Evolutionary conservation across 1,140 invertebrate genomes (phyloP), one percentile per base, ranked within the genome.

Genomic region (Aethina tumida): DNA sequence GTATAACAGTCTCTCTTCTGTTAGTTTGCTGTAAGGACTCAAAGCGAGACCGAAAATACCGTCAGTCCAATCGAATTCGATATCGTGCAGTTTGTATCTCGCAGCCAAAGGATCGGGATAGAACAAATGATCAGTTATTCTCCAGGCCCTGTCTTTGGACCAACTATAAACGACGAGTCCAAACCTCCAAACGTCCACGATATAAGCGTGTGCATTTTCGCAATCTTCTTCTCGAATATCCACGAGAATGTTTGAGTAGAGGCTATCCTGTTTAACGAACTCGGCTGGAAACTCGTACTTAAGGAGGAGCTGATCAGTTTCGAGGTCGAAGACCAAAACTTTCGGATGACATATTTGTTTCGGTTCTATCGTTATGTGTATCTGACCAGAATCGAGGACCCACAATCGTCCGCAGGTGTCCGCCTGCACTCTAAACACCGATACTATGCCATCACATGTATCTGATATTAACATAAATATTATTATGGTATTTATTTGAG

Each of bases 11-110:
- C 76, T 63, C 12, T 84, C 74, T 2, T 59, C 47, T 5, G 47
- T 55, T 4, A 60, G 45, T 4, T 69, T 50, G 30, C 75, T 64
- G 0, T 70, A 34, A 0, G 78, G 77, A 13, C 74, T 74, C 12
- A 88, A 48, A 5, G 81, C 73, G 45, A 86, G 63, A 0, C 81
- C 82, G 50, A 88, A 85, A 10, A 87, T 71, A 2, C 84, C 84
- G 50, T 88, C 84, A 1, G 79, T 70, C 83, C 84, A 88, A 50
- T 83, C 77, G 51, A 85, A 88, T 31, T 77, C 75, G 0, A 84
- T 42, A 7, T 77, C 80, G 40, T 84, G 79, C 4, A 59, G 26
- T 25, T 75, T 74, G 40, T 71, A 79, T 43, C 75, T 75, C 1
- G 79, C 71, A 0, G 79, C 74, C 2, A 84, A 43, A 0, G 84